Percentiles rank a stretch among this genome's conserved stretches.
phyloP scores from a whole-genome alignment of 2,888 invertebrate species.

The Tipula confusa region DNA sequence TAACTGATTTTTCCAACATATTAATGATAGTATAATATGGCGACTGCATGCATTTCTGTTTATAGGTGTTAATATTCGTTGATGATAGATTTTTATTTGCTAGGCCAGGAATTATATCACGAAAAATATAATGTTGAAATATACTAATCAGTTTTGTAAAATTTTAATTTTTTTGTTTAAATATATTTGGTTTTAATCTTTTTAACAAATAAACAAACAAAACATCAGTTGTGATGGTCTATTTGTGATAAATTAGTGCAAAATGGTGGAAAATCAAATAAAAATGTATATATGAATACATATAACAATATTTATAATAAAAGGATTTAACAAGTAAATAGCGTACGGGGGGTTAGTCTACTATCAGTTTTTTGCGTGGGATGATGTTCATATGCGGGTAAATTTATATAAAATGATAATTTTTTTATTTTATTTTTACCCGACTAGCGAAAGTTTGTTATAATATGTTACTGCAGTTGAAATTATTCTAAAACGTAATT shows the following conservation, averaged over 20 bases:
- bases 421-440: background rate
- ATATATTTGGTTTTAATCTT: constrained; percentile 13
- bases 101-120: background rate
- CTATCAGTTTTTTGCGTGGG: background rate
- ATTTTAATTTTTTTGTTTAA: background rate
- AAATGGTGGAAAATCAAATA: background rate
- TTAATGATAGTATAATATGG: background rate
- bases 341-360: background rate
- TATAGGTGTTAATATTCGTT: background rate
- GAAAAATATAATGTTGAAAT: background rate
- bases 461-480: background rate
- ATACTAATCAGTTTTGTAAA: background rate
- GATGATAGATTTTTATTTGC: background rate
- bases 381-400: background rate
- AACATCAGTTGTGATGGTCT: background rate
- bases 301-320: background rate
- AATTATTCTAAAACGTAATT: background rate
- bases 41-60: background rate
- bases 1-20: background rate
- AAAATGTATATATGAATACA: background rate
- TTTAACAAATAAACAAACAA: background rate
- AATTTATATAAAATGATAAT: background rate
- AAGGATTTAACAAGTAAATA: background rate
- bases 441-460: background rate
- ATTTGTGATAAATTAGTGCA: constrained; percentile 12